These are phyloP conservation scores for Nixonia krombeini DNA, from an alignment of 1,140 invertebrate genomes.

Conservation along the genomic window DNA sequence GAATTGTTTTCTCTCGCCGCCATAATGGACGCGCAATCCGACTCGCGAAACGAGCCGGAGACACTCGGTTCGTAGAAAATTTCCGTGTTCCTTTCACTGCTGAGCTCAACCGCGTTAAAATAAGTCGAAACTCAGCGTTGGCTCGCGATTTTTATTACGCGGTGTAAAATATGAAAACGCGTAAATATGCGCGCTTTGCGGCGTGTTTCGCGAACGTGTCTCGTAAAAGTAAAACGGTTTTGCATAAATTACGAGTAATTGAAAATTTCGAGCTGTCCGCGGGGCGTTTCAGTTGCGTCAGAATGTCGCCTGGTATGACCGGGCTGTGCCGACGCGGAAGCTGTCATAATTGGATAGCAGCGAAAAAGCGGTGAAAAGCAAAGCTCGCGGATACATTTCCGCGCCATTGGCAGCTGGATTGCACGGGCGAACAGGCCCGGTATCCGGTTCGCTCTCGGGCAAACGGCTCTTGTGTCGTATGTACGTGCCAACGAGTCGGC, in stretches of 20 bases:
- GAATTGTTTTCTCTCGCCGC: constrained; percentile 40
- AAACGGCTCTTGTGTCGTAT: constrained; percentile 55
- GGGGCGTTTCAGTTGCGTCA: too few relatives aligned
- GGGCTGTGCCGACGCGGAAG: too few relatives aligned
- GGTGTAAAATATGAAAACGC: neutral
- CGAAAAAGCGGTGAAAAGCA: neutral
- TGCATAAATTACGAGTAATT: neutral
- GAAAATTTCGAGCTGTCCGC: neutral
- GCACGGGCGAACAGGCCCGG: constrained; percentile 35
- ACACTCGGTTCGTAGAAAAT: constrained; percentile 38
- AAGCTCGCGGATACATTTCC: constrained; percentile 11
- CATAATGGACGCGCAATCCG: constrained; percentile 32
- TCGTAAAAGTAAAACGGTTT: neutral
- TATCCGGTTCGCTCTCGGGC: constrained; percentile 59
- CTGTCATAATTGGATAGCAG: too few relatives aligned
- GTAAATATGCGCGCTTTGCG: neutral
- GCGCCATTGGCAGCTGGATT: constrained; percentile 52
- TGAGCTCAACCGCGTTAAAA: constrained; percentile 22
- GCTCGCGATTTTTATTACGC: neutral
- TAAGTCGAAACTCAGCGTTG: constrained; percentile 13
- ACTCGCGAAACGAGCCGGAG: constrained; percentile 26
- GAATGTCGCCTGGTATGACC: too few relatives aligned
- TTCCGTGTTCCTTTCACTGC: constrained; percentile 40
- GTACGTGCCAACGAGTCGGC: constrained; percentile 52
- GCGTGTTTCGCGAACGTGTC: neutral